phyloP scores from a whole-genome alignment of 2,113 vertebrate genomes.

The Nanorana parkeri region DNA sequence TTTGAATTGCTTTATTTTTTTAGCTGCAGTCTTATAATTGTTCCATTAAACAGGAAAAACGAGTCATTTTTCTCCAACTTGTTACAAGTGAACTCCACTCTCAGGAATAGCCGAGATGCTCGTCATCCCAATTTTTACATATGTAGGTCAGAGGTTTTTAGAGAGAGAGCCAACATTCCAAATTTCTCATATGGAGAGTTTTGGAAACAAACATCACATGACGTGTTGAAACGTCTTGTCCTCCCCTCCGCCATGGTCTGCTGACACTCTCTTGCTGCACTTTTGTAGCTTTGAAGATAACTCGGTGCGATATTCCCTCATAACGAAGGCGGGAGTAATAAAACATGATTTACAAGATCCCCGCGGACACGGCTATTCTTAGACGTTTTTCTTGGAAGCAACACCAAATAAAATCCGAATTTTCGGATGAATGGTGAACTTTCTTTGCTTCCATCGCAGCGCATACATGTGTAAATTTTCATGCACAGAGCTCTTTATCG shows the following conservation, averaged over 20 bases:
- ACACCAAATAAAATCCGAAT: constrained; percentile 27
- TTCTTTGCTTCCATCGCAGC: background rate
- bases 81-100: too few relatives aligned
- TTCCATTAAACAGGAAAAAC: too few relatives aligned
- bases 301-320: constrained; percentile 24
- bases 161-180: too few relatives aligned
- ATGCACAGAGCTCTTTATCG: too few relatives aligned
- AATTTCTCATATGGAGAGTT: background rate
- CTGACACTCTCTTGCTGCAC: constrained; percentile 8
- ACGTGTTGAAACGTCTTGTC: background rate
- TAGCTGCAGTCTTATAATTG: too few relatives aligned
- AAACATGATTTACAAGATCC: constrained; percentile 38
- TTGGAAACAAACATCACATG: constrained; percentile 12
- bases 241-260: background rate
- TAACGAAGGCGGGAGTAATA: constrained; percentile 33
- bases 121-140: background rate
- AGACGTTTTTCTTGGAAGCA: constrained; percentile 47
- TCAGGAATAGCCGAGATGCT: too few relatives aligned
- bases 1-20: too few relatives aligned
- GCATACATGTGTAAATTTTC: background rate
- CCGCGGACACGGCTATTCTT: constrained; percentile 35
- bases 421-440: constrained; percentile 19
- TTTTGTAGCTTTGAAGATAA: constrained; percentile 37
- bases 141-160: background rate
- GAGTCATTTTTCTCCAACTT: too few relatives aligned